Conservation (phyloP, 2,888 invertebrate species). For the Lasioglossum figueresi region DNA sequence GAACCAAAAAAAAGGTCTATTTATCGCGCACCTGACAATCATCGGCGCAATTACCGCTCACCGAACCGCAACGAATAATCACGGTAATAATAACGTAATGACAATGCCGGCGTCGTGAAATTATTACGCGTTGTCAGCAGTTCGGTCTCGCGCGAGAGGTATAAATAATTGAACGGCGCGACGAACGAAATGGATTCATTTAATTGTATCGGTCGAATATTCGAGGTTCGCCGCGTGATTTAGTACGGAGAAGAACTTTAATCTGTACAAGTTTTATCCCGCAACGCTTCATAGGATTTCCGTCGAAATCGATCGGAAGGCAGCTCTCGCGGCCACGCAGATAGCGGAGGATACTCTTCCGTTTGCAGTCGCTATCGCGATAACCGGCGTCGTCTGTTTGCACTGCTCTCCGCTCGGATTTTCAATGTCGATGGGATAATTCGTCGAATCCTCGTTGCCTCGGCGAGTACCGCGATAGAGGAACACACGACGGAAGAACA, state of each 20-base stretch:
- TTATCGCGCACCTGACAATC: background rate
- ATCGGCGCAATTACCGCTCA: background rate
- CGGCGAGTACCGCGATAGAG: background rate
- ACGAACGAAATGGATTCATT: background rate
- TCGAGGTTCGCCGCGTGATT: conserved; percentile 18
- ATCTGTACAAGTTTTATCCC: background rate
- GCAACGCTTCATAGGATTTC: conserved; percentile 26
- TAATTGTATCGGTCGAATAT: background rate
- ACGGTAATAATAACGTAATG: background rate
- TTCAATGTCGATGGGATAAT: conserved; percentile 47
- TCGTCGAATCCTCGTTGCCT: conserved; percentile 23
- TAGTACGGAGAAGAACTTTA: background rate
- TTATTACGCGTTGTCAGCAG: background rate
- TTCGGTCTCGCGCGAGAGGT: background rate
- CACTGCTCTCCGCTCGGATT: conserved; percentile 32
- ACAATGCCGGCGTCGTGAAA: background rate
- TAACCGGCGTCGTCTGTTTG: conserved; percentile 42
- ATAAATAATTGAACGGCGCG: background rate
- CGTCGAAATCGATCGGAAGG: conserved; percentile 15
- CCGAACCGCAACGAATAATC: background rate
- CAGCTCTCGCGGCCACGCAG: background rate
- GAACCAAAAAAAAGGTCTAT: background rate
- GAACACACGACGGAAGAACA: conserved; percentile 11
- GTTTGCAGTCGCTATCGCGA: conserved; percentile 45
- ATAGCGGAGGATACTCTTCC: background rate